Evolutionary conservation across 2,797 vertebrate genomes (phyloP).

Genomic region (Halcyon leucocephala): DNA sequence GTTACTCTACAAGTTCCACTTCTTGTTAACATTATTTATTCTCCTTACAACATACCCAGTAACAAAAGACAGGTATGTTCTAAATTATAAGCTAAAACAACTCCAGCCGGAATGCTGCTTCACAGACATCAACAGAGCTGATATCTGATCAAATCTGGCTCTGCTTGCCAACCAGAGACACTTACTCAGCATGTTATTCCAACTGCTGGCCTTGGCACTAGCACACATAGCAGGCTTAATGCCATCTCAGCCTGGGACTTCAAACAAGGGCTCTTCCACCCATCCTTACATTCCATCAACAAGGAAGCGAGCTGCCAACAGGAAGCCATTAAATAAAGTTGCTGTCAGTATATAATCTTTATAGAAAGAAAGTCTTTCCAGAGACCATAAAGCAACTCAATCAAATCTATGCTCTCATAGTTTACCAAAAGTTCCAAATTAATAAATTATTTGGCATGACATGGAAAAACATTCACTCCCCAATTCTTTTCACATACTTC

Average conservation of each 20-base stretch:
- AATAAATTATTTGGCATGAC: background rate
- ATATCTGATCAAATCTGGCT: background rate
- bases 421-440: background rate
- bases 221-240: background rate
- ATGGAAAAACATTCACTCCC: conserved; percentile 7
- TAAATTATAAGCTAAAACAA: background rate
- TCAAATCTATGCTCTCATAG: background rate
- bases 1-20: background rate
- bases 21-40: conserved; percentile 23
- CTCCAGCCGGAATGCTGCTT: background rate
- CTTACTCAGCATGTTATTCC: background rate
- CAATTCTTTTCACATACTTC: background rate
- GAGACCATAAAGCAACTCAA: background rate
- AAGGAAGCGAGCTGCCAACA: background rate
- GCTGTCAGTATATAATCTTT: background rate
- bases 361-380: background rate
- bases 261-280: conserved; percentile 28
- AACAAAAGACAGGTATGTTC: conserved; percentile 44
- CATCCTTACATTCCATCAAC: conserved; percentile 25
- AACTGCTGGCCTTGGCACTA: conserved; percentile 24
- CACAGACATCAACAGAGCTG: background rate
- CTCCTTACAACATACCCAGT: background rate
- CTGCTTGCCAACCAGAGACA: conserved; percentile 15
- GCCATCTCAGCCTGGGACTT: background rate
- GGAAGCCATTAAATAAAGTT: conserved; percentile 27